Conservation (phyloP, 2,113 vertebrate species). For the Heterotilapia buettikoferi region DNA sequence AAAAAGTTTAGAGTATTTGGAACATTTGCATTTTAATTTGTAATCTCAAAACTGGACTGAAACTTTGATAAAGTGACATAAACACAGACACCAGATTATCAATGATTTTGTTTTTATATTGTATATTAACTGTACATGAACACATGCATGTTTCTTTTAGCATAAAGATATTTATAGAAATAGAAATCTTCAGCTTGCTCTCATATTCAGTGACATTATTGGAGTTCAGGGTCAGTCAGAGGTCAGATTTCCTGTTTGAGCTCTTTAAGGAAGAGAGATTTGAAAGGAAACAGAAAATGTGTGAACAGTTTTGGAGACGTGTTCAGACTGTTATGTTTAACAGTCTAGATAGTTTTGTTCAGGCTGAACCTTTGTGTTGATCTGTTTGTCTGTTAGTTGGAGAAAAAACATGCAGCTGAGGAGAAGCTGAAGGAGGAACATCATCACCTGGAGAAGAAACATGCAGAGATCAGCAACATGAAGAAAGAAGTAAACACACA, state of each 20-base stretch:
- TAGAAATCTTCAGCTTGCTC: rapidly evolving
- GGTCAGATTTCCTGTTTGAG: not conserved
- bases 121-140: rapidly evolving
- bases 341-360: not conserved
- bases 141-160: rapidly evolving
- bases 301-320: rapidly evolving
- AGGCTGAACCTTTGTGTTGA: too few species aligned
- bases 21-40: too few species aligned
- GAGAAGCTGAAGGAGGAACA: too few species aligned
- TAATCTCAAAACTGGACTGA: rapidly evolving
- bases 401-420: too few species aligned
- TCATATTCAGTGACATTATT: not conserved
- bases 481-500: too few species aligned
- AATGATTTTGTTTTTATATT: rapidly evolving
- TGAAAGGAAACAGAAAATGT: rapidly evolving
- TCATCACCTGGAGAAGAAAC: rapidly evolving
- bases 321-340: rapidly evolving
- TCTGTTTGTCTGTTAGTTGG: too few species aligned
- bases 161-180: not conserved
- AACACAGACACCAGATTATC: rapidly evolving
- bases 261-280: rapidly evolving
- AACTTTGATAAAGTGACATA: rapidly evolving
- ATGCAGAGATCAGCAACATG: too few species aligned
- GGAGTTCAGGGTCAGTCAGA: not conserved
- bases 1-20: too few species aligned